Evolutionary conservation across 2,113 vertebrate species (phyloP).

Genomic region (Albula glossodonta): DNA sequence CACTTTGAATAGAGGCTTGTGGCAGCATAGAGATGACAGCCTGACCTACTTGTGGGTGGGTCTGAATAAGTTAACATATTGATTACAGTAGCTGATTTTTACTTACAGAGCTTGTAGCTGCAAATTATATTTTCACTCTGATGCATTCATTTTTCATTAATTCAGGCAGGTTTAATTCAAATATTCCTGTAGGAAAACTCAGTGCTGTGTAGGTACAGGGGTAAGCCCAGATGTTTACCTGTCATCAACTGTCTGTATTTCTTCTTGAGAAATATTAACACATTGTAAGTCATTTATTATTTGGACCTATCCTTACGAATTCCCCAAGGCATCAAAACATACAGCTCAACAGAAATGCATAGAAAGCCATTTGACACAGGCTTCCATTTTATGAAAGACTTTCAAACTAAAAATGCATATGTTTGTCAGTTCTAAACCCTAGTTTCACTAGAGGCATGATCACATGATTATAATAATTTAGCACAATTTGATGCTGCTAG

Average conservation of each 20-base stretch:
- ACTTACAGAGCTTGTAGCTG: too few species aligned
- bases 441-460: background rate
- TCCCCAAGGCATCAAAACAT: background rate
- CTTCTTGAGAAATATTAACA: background rate
- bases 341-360: background rate
- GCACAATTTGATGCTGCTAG: slow-evolving; percentile 11
- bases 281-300: background rate
- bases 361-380: background rate
- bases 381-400: slow-evolving; percentile 12
- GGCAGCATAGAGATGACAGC: too few species aligned
- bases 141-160: too few species aligned
- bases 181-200: too few species aligned
- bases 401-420: background rate
- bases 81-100: too few species aligned
- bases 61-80: too few species aligned
- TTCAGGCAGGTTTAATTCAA: too few species aligned
- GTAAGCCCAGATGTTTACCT: too few species aligned
- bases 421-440: background rate
- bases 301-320: background rate
- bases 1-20: too few species aligned
- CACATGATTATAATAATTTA: slow-evolving; percentile 11
- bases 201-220: too few species aligned
- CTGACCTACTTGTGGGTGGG: too few species aligned
- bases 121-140: too few species aligned
- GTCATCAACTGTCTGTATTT: background rate